Conservation (phyloP, 37 sponge, comb jelly and placozoan species). For the Ianthella basta region DNA sequence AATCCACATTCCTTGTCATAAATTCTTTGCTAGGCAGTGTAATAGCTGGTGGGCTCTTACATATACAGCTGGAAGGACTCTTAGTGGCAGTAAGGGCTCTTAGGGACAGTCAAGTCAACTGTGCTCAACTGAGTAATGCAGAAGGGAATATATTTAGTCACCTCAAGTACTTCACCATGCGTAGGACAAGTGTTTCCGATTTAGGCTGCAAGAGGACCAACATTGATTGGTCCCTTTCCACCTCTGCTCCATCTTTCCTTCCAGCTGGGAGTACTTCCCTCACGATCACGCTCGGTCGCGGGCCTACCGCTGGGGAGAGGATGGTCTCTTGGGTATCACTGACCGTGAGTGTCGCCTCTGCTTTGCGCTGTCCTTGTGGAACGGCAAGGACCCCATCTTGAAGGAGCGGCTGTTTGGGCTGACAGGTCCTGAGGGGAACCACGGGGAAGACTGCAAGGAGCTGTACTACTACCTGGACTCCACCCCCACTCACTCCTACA, state of each 20-base stretch:
- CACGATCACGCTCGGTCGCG: constrained; percentile 94
- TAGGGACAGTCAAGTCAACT: no score
- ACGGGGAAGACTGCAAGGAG: constrained; percentile 96
- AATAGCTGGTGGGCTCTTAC: no score
- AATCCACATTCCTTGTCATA: no score
- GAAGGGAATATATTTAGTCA: no score
- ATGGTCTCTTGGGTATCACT: constrained; percentile 90
- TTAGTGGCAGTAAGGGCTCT: no score
- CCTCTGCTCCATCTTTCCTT: not conserved
- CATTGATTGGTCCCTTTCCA: no score
- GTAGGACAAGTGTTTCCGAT: no score
- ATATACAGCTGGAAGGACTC: no score
- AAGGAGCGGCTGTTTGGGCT: constrained; percentile 95
- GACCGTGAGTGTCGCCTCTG: constrained; percentile 95
- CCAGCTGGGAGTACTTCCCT: constrained; percentile 95
- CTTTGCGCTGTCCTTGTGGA: constrained; percentile 89
- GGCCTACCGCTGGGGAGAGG: constrained; percentile 97
- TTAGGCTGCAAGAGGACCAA: no score
- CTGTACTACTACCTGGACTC: constrained; percentile 97
- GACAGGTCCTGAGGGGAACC: constrained; percentile 91
- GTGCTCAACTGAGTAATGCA: no score
- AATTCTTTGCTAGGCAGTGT: no score
- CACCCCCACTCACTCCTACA: constrained; percentile 96
- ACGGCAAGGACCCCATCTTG: constrained; percentile 91
- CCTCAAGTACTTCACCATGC: no score